These are phyloP conservation scores for Scaptomyza montana DNA, from an alignment of 1,140 invertebrate genomes.

Conservation along the genomic window DNA sequence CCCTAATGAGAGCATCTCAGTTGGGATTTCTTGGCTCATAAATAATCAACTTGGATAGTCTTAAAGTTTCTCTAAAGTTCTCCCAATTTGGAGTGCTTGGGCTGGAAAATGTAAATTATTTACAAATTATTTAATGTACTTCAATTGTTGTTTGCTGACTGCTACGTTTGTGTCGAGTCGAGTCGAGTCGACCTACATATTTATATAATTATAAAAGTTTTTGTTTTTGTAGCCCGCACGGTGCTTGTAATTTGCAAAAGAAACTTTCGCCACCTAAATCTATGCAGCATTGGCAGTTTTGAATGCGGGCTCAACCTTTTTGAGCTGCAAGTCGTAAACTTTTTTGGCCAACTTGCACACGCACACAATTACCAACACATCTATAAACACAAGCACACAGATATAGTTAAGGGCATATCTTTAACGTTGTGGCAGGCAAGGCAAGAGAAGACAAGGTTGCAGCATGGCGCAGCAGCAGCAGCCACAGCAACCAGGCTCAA, in stretches of 20 bases:
- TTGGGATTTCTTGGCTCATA: slow-evolving; percentile 35
- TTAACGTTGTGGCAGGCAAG: background rate
- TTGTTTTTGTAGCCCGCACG: slow-evolving; percentile 18
- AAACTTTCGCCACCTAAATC: slow-evolving; percentile 58
- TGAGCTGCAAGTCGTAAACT: slow-evolving; percentile 54
- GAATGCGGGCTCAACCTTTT: slow-evolving; percentile 53
- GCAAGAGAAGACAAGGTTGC: slow-evolving; percentile 22
- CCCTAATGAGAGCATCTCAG: slow-evolving; percentile 43
- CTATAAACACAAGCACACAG: background rate
- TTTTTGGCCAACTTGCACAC: slow-evolving; percentile 43
- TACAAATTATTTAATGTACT: slow-evolving; percentile 79
- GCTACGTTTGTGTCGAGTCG: slow-evolving; percentile 39
- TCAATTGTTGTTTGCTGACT: slow-evolving; percentile 51
- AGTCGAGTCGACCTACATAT: slow-evolving; percentile 66
- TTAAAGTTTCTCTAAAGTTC: slow-evolving; percentile 24
- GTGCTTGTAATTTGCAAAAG: slow-evolving; percentile 45
- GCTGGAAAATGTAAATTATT: slow-evolving; percentile 62
- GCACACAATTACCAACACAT: slow-evolving; percentile 9
- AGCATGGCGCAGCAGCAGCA: slow-evolving; percentile 30
- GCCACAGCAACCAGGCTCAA: slow-evolving; percentile 3
- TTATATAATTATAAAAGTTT: slow-evolving; percentile 74
- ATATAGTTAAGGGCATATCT: slow-evolving; percentile 6
- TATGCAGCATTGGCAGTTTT: slow-evolving; percentile 63
- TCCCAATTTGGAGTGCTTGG: background rate
- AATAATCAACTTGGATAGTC: slow-evolving; percentile 19